A percentile compares a stretch with the other conserved stretches of the same genome.
Conservation (phyloP, 2,888 invertebrate genomes). For the Cryptocephalus moraei region DNA sequence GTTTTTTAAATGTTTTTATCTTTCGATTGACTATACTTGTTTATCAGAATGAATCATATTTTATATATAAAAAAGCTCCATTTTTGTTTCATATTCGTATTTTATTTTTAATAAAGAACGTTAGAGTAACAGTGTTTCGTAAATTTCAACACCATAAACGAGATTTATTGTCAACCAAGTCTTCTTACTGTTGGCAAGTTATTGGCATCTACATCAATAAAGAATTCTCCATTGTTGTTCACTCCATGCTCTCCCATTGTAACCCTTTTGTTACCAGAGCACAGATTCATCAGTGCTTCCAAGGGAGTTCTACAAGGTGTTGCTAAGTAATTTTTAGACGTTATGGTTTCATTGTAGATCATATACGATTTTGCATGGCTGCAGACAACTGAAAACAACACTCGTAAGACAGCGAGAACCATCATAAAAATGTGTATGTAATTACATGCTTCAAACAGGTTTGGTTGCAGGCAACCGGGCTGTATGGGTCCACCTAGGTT, state of each 20-base stretch:
- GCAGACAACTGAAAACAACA: slow-evolving; percentile 15
- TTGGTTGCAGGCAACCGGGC: slow-evolving; percentile 14
- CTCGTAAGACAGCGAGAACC: background rate
- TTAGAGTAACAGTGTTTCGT: too few species aligned
- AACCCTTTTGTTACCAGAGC: slow-evolving; percentile 12
- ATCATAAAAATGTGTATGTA: too few species aligned
- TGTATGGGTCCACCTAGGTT: slow-evolving; percentile 19
- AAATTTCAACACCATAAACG: too few species aligned
- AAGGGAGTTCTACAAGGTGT: slow-evolving; percentile 14
- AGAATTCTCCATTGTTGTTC: slow-evolving; percentile 11
- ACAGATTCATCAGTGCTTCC: slow-evolving; percentile 11
- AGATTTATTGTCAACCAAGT: too few species aligned
- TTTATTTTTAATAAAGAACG: too few species aligned
- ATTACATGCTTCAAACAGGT: slow-evolving; percentile 19
- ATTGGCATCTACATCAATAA: slow-evolving; percentile 5
- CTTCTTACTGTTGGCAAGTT: too few species aligned
- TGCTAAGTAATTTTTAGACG: slow-evolving; percentile 11
- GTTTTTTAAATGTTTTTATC: too few species aligned
- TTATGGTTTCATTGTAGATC: slow-evolving; percentile 16
- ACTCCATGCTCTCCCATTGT: slow-evolving; percentile 17
- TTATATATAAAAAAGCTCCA: too few species aligned
- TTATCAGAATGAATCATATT: too few species aligned
- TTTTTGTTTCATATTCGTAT: too few species aligned
- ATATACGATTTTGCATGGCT: slow-evolving; percentile 17
- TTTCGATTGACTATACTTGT: too few species aligned